These are phyloP conservation scores for Periplaneta americana DNA, from an alignment of 1,140 invertebrate species.

Conservation along the genomic window DNA sequence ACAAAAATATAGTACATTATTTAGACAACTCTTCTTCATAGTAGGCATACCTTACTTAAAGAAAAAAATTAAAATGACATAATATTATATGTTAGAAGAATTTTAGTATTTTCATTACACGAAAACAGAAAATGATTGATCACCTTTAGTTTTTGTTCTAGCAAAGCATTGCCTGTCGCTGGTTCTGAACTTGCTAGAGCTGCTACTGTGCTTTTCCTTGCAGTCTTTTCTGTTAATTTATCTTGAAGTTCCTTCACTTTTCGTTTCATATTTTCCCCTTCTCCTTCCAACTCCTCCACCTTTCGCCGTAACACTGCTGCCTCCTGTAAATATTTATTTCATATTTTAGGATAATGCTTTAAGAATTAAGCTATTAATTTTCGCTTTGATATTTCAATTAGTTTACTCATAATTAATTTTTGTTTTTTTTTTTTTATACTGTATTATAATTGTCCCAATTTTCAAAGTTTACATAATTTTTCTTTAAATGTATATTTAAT, in stretches of 20 bases:
- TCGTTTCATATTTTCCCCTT: constrained; percentile 66
- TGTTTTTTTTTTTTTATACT: too few species aligned
- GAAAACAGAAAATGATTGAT: background rate
- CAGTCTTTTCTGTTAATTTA: constrained; percentile 45
- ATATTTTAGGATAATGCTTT: background rate
- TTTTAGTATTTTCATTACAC: background rate
- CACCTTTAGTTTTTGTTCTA: constrained; percentile 64
- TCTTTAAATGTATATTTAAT: too few species aligned
- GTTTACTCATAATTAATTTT: too few species aligned
- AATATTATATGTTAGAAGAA: background rate
- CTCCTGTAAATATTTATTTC: constrained; percentile 51
- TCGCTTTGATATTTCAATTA: too few species aligned
- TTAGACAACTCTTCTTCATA: background rate
- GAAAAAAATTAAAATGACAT: background rate
- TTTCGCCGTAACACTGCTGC: constrained; percentile 71
- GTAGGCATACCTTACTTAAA: background rate
- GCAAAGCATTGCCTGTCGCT: constrained; percentile 30
- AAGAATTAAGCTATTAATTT: too few species aligned
- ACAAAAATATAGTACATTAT: too few species aligned
- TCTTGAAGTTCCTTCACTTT: constrained; percentile 73
- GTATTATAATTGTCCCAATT: too few species aligned
- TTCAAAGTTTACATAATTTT: too few species aligned
- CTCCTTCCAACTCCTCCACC: constrained; percentile 76
- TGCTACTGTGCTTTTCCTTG: constrained; percentile 21
- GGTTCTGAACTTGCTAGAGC: background rate